Evolutionary conservation across 2,113 vertebrate genomes (phyloP).

Genomic region (Naja naja): DNA sequence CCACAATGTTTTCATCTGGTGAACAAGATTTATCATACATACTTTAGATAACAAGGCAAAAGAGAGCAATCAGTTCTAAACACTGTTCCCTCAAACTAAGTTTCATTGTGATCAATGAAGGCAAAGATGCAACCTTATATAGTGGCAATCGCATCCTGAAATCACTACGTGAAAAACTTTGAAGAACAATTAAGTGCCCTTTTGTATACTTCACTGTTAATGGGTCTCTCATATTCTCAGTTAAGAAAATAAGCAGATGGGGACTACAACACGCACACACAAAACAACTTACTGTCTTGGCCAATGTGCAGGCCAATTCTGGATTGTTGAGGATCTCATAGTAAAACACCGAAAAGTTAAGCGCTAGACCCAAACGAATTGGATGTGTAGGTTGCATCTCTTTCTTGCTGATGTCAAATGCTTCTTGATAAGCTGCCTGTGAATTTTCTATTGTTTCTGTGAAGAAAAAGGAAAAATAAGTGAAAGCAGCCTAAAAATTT

Average conservation of each 20-base stretch:
- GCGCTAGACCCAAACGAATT: constrained; percentile 94
- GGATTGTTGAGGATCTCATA: constrained; percentile 97
- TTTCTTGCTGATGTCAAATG: constrained; percentile 86
- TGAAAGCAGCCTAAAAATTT: not conserved
- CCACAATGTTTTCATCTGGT: not conserved
- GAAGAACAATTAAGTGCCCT: not conserved
- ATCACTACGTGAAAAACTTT: not conserved
- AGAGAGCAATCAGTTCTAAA: not conserved
- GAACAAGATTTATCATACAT: not conserved
- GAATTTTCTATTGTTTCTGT: constrained; percentile 86
- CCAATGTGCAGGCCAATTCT: constrained; percentile 88
- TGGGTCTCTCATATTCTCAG: not conserved
- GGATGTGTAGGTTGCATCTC: constrained; percentile 94
- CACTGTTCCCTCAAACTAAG: not conserved
- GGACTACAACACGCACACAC: not conserved
- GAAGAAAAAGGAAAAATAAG: constrained; percentile 7
- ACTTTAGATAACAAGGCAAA: not conserved
- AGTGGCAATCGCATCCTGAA: not conserved
- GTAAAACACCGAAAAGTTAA: constrained; percentile 98
- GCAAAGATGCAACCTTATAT: not conserved
- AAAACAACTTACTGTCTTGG: constrained; percentile 81
- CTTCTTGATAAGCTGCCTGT: constrained; percentile 86
- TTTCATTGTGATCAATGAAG: not conserved
- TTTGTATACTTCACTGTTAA: not conserved
- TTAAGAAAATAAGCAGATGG: not conserved